A percentile compares a stretch with the other conserved stretches of the same genome.
phyloP scores from a whole-genome alignment of 2,797 vertebrate species.

The Buceros bicornis region DNA sequence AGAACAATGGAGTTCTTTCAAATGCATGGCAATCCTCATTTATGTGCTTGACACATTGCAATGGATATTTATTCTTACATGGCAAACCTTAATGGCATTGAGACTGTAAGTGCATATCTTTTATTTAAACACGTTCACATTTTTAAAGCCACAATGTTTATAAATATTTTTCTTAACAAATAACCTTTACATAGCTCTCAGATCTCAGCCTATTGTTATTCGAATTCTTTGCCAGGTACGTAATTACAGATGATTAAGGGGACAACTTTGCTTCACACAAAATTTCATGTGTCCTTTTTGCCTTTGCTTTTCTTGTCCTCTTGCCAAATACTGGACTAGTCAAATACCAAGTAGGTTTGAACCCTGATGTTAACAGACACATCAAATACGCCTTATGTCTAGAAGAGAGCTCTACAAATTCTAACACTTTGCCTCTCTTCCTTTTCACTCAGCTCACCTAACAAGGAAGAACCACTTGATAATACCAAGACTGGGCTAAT shows the following conservation, averaged over 20 bases:
- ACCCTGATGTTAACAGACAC: neutral
- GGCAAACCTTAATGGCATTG: slow-evolving; percentile 18
- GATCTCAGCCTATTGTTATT: neutral
- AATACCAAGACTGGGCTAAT: neutral
- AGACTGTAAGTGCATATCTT: slow-evolving; percentile 27
- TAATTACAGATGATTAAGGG: neutral
- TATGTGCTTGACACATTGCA: slow-evolving; percentile 60
- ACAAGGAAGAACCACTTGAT: neutral
- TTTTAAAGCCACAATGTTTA: slow-evolving; percentile 6
- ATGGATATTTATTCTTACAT: slow-evolving; percentile 35
- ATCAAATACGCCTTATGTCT: neutral
- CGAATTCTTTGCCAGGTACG: neutral
- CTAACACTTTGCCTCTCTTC: neutral
- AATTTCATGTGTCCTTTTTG: neutral
- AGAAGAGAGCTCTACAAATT: neutral
- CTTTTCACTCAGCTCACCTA: neutral
- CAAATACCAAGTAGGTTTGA: neutral
- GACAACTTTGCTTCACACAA: neutral
- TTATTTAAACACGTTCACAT: slow-evolving; percentile 14
- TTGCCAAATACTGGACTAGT: neutral
- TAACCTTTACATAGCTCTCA: neutral
- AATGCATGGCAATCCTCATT: slow-evolving; percentile 62
- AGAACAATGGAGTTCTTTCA: slow-evolving; percentile 79
- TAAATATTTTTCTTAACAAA: neutral
- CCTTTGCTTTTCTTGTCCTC: neutral